Percentiles rank a stretch among this genome's conserved stretches.
Evolutionary conservation across 2,797 vertebrate species (phyloP).

Genomic region (Rhinatrema bivittatum): DNA sequence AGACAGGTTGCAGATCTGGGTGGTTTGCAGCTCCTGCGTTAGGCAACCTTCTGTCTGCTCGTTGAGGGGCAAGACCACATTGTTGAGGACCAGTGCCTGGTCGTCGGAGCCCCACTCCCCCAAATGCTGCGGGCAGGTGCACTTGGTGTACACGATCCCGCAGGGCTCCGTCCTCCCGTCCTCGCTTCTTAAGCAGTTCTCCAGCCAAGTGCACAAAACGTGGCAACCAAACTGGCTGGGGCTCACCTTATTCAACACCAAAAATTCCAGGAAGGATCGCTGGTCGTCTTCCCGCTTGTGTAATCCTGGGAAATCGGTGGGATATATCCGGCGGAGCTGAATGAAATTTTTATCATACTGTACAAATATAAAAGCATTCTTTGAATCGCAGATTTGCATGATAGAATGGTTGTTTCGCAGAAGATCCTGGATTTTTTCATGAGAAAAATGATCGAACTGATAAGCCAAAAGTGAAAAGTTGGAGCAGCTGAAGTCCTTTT

Average conservation of each 20-base stretch:
- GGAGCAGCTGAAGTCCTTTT: conserved; percentile 95
- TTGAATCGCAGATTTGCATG: conserved; percentile 92
- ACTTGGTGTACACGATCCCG: conserved; percentile 96
- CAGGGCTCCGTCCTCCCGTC: conserved; percentile 93
- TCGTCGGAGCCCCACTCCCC: conserved; percentile 90
- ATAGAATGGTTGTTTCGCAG: conserved; percentile 94
- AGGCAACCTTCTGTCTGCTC: conserved; percentile 96
- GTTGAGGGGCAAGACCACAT: conserved; percentile 94
- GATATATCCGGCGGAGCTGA: conserved; percentile 90
- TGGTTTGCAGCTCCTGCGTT: conserved; percentile 91
- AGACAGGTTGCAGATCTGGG: conserved; percentile 94
- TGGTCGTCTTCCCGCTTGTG: conserved; percentile 84
- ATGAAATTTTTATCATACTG: conserved; percentile 98
- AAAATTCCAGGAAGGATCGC: conserved; percentile 94
- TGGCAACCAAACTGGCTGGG: conserved; percentile 98
- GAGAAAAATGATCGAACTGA: conserved; percentile 98
- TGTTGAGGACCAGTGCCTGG: conserved; percentile 82
- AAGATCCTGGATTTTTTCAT: conserved; percentile 97
- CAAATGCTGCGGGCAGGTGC: conserved; percentile 95
- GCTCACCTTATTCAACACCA: conserved; percentile 97
- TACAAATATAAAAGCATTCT: conserved; percentile 95
- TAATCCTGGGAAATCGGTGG: conserved; percentile 83
- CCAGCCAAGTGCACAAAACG: conserved; percentile 95
- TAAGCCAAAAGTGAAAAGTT: conserved; percentile 95
- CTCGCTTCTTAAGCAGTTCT: conserved; percentile 94